Percentiles rank a stretch among this genome's conserved stretches.
Evolutionary conservation across 1,140 invertebrate species (phyloP).

Genomic region (Pachypeltis micranthus): DNA sequence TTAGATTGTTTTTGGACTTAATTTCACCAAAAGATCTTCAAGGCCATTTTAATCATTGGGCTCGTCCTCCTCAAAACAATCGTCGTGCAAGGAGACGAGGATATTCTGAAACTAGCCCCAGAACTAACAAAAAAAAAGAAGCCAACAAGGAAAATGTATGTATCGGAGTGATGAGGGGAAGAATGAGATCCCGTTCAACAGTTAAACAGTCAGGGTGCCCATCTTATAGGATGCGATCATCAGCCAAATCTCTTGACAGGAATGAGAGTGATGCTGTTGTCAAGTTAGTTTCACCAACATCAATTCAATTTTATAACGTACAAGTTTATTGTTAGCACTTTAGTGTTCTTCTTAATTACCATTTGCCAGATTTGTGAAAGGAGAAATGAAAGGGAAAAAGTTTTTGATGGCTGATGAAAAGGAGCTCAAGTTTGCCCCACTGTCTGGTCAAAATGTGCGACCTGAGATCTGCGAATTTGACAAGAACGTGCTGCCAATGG

Average conservation of each 20-base stretch:
- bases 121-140: slow-evolving; percentile 21
- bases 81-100: neutral
- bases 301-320: no score
- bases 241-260: slow-evolving; percentile 25
- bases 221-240: slow-evolving; percentile 15
- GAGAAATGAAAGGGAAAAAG: slow-evolving; percentile 15
- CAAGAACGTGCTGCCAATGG: slow-evolving; percentile 43
- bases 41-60: neutral
- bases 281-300: no score
- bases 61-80: neutral
- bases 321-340: neutral
- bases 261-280: slow-evolving; percentile 18
- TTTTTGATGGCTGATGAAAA: slow-evolving; percentile 1
- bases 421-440: slow-evolving; percentile 14
- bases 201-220: slow-evolving; percentile 19
- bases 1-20: neutral
- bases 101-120: slow-evolving; percentile 15
- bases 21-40: neutral
- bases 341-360: neutral
- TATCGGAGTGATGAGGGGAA: slow-evolving; percentile 17
- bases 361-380: neutral
- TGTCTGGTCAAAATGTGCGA: neutral
- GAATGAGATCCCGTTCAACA: slow-evolving; percentile 24
- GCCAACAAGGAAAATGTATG: slow-evolving; percentile 23
- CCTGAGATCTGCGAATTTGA: slow-evolving; percentile 29